These are phyloP conservation scores for Drosophila pectinifera DNA, from an alignment of 1,140 invertebrate genomes.

Conservation along the genomic window DNA sequence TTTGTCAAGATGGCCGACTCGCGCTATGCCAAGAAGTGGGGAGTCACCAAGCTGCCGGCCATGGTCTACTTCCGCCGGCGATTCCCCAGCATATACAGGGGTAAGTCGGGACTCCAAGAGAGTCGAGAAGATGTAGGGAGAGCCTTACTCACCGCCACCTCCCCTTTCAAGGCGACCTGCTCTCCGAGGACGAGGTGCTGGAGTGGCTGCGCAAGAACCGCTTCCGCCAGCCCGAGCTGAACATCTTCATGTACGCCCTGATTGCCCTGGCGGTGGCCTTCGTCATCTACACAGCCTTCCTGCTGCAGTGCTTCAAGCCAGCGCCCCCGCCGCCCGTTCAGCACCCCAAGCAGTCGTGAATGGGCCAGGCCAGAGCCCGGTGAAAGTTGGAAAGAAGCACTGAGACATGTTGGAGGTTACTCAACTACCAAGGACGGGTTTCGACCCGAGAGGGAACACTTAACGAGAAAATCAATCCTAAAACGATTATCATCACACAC, in stretches of 20 bases:
- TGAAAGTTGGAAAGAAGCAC: slow-evolving; percentile 18
- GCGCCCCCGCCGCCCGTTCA: slow-evolving; percentile 86
- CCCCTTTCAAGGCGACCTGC: slow-evolving; percentile 89
- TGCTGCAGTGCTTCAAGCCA: slow-evolving; percentile 94
- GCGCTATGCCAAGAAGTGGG: slow-evolving; percentile 96
- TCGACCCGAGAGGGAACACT: slow-evolving; percentile 31
- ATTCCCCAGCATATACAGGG: slow-evolving; percentile 97
- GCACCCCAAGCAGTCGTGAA: slow-evolving; percentile 84
- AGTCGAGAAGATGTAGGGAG: no score
- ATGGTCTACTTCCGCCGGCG: slow-evolving; percentile 97
- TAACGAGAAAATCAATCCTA: slow-evolving; percentile 43
- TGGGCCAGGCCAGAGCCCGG: slow-evolving; percentile 2
- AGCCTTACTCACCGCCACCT: not conserved
- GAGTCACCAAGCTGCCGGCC: slow-evolving; percentile 95
- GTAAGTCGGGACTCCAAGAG: slow-evolving; percentile 86
- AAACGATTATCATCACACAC: slow-evolving; percentile 34
- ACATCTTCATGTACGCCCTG: slow-evolving; percentile 97
- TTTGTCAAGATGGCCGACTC: slow-evolving; percentile 97
- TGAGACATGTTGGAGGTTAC: slow-evolving; percentile 36
- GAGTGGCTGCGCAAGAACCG: slow-evolving; percentile 97
- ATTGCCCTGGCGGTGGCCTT: slow-evolving; percentile 94
- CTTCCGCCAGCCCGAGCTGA: slow-evolving; percentile 96
- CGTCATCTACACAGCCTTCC: slow-evolving; percentile 94
- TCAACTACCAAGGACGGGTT: slow-evolving; percentile 35
- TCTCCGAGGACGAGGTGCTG: slow-evolving; percentile 94